These are phyloP conservation scores for Bombyx huttoni DNA, from an alignment of 2,888 invertebrate genomes.

Conservation along the genomic window DNA sequence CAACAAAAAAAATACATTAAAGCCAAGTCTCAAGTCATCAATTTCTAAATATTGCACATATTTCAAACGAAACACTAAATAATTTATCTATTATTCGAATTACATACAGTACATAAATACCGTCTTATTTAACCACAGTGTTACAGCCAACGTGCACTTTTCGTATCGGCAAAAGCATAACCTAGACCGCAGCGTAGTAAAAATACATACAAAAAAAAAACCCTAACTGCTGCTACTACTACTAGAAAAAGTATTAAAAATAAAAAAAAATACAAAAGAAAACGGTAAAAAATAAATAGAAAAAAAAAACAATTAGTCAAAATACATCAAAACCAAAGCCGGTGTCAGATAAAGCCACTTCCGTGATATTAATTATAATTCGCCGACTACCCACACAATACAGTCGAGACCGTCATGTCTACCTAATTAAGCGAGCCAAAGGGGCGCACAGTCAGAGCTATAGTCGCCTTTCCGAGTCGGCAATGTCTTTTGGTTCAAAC, in stretches of 20 bases:
- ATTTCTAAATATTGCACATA: background rate
- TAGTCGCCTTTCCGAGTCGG: background rate
- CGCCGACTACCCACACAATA: background rate
- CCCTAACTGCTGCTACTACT: conserved; percentile 24
- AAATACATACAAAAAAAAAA: conserved; percentile 35
- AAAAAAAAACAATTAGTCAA: conserved; percentile 41
- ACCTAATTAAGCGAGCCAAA: no score
- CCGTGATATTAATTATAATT: background rate
- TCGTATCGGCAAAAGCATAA: conserved; percentile 44
- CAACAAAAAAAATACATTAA: background rate
- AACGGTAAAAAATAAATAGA: conserved; percentile 53
- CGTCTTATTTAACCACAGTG: conserved; percentile 20
- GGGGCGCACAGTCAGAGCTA: no score
- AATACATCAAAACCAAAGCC: conserved; percentile 52
- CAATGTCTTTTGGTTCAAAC: conserved; percentile 52
- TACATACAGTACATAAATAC: conserved; percentile 4
- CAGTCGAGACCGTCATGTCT: no score
- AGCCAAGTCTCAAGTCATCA: background rate
- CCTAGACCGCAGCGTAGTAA: conserved; percentile 37
- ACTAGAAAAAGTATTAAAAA: conserved; percentile 32
- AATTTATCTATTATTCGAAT: background rate
- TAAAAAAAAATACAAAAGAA: conserved; percentile 56
- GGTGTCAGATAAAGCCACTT: conserved; percentile 11
- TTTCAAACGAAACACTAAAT: background rate
- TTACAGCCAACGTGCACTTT: conserved; percentile 52